Conservation (phyloP, 92 coral and sea anemone species). For the Paragorgia papillata region DNA sequence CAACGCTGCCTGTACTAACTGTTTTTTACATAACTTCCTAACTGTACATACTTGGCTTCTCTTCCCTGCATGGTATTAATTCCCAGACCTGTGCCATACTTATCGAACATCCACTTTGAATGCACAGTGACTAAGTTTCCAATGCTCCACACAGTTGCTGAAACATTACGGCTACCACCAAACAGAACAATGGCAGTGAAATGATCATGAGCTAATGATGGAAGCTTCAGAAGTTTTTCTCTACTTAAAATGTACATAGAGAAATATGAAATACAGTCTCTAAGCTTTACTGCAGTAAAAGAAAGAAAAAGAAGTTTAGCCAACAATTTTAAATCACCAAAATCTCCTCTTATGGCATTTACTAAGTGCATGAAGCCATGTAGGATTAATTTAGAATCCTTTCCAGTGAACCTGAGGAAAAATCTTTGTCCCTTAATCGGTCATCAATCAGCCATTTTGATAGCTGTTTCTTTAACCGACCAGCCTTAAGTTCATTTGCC, state of each 20-base stretch:
- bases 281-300: constrained; percentile 53
- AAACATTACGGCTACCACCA: constrained; percentile 46
- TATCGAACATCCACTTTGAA: constrained; percentile 46
- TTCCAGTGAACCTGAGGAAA: constrained; percentile 66
- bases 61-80: constrained; percentile 69
- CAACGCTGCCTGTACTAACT: constrained; percentile 32
- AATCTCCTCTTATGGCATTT: constrained; percentile 56
- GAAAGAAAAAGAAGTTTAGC: constrained; percentile 56
- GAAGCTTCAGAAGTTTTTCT: background rate
- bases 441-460: constrained; percentile 45
- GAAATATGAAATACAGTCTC: constrained; percentile 56
- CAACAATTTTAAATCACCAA: constrained; percentile 45
- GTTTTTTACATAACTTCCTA: constrained; percentile 51
- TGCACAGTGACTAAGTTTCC: constrained; percentile 63
- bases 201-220: constrained; percentile 3
- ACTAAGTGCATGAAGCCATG: constrained; percentile 68
- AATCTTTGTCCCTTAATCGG: constrained; percentile 44
- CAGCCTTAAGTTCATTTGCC: constrained; percentile 26
- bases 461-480: constrained; percentile 38
- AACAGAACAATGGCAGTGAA: constrained; percentile 32
- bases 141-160: constrained; percentile 66
- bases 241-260: constrained; percentile 46
- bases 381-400: constrained; percentile 59
- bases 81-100: constrained; percentile 52
- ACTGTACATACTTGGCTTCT: constrained; percentile 68